These are phyloP conservation scores for Centropus bengalensis DNA, from an alignment of 2,113 vertebrate genomes.

Conservation along the genomic window DNA sequence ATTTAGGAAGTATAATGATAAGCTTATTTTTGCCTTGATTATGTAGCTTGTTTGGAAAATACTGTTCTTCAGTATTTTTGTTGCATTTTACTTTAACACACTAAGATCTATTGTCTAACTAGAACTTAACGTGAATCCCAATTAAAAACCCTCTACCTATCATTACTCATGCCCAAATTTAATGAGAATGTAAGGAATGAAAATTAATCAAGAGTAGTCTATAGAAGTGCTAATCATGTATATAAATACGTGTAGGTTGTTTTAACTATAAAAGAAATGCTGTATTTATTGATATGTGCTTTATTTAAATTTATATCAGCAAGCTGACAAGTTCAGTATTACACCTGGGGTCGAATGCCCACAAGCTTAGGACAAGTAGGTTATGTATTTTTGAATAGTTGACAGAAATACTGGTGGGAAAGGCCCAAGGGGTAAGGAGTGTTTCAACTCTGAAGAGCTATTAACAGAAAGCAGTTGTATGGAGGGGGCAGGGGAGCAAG, in stretches of 20 bases:
- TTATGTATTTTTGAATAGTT: too few species aligned
- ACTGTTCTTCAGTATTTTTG: not conserved
- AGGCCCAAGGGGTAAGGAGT: too few species aligned
- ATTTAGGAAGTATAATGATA: not conserved
- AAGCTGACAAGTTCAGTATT: not conserved
- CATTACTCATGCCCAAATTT: not conserved
- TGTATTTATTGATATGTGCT: not conserved
- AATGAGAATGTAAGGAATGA: not conserved
- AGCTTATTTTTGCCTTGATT: conserved; percentile 4
- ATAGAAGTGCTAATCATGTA: not conserved
- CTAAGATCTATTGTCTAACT: not conserved
- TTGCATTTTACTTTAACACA: not conserved
- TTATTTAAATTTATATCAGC: not conserved
- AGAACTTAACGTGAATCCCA: not conserved
- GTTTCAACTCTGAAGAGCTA: not conserved
- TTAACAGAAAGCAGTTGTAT: not conserved
- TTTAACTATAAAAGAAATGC: not conserved
- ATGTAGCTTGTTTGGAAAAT: conserved; percentile 8
- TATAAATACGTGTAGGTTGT: not conserved
- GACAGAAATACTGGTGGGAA: too few species aligned
- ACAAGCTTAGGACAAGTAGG: not conserved
- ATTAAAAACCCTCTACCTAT: not conserved
- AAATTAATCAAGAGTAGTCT: not conserved
- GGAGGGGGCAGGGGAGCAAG: not conserved
- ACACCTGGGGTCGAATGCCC: not conserved